Base-by-base conservation (phyloP, 2,888 invertebrate species). In the Eurytoma californica region DNA sequence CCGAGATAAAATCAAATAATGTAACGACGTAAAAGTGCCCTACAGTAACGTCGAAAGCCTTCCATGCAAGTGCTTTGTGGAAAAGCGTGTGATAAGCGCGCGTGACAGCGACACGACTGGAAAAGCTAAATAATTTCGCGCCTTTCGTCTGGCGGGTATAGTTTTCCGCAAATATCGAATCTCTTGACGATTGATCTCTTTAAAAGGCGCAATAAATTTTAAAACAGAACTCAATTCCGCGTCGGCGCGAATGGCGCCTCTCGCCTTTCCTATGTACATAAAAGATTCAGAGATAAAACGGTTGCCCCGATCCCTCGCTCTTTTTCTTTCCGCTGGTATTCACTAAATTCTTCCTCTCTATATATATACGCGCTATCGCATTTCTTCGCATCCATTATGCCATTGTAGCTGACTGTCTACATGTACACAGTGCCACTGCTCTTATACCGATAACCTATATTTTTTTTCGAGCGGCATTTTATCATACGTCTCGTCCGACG, bases 161-260 rank as follows among this genome's bases (percentile, higher is more conserved):
- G 3, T 51, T 39, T 30, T 20, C 53, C 49, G 18, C 67, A 61
- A 77, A 72, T 77, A 72, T 72, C 49, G 73, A 70, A 79, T 69
- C 74, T 55, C n/a, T 16, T 18, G 28, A 63, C 66, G 61, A 75
- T 75, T 79, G 79, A 75, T 79, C 66, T 76, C 72, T 67, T 67
- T 72, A 80, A 76, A 76, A 76, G 76, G 76, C 67, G 12, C 63
- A 70, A 76, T 76, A 80, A 80, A 76, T 80, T 76, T 80, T 76
- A 76, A 80, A 53, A 76, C 47, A 63, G 61, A 79, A 79, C 78
- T 73, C 73, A 79, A 79, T 79, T 79, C 67, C 30, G 51, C 73
- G 49, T 67, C 47, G 67, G 55, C 60, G 55, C 58, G 67, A 39
- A 75, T 72, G 72, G 67, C 57, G 53, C 57, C 68, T 68, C 76